Percentiles rank a stretch among this genome's conserved stretches.
Evolutionary conservation across 2,113 vertebrate species (phyloP).

Genomic region (Craseonycteris thonglongyai): DNA sequence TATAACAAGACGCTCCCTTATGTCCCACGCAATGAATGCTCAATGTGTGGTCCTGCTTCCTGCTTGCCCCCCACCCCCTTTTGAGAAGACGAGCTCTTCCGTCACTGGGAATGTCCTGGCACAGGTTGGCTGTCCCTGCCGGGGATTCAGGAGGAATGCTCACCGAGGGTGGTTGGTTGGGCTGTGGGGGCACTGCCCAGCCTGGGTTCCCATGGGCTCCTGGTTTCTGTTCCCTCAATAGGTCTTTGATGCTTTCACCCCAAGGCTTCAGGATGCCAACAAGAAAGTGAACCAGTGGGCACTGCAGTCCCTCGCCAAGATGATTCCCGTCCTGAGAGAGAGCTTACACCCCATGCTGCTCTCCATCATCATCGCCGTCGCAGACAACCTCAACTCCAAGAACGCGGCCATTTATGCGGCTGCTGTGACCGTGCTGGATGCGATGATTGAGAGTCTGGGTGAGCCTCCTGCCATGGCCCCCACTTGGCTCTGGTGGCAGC

Average conservation of each 20-base stretch:
- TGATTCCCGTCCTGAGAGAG: constrained; percentile 62
- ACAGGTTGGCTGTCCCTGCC: no score
- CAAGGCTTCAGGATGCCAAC: constrained; percentile 78
- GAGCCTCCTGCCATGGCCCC: neutral
- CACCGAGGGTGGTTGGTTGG: neutral
- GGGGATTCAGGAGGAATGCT: neutral
- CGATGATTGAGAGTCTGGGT: constrained; percentile 72
- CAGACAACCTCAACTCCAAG: constrained; percentile 80
- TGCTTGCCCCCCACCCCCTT: neutral
- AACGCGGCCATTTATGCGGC: constrained; percentile 55
- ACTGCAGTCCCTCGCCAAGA: constrained; percentile 43
- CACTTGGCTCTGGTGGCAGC: neutral
- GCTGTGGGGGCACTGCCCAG: neutral
- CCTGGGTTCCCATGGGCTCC: neutral
- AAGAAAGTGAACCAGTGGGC: constrained; percentile 79
- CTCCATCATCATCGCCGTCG: constrained; percentile 48
- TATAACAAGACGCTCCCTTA: neutral
- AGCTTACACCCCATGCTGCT: constrained; percentile 68
- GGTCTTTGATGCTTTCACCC: constrained; percentile 80
- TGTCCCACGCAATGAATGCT: neutral
- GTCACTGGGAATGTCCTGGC: neutral
- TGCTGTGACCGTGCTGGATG: constrained; percentile 58
- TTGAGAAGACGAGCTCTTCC: neutral
- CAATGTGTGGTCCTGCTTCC: accelerated
- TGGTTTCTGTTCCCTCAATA: constrained; percentile 49